Base-by-base conservation (phyloP, 2,797 vertebrate species). In the Amblyraja radiata region DNA sequence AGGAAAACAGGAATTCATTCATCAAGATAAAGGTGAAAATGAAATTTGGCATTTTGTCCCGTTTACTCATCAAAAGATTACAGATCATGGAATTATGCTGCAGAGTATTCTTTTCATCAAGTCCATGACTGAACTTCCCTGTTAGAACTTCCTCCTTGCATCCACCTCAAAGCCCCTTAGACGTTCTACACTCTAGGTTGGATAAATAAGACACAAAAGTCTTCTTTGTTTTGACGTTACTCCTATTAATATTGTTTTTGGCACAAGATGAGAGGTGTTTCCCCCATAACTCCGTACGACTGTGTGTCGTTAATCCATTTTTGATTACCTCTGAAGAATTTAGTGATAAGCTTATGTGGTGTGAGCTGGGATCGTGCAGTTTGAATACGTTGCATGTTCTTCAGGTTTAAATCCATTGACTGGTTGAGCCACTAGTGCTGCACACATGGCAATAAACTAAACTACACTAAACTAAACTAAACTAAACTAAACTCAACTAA, bases 281-380 rank as follows among this genome's bases (percentile, higher is more conserved):
- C 39, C 74, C 21, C 25, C 36, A 28, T 54, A 74, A 74, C 65
- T 39, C 90, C 11, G 28, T 58, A 71, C 68, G 91, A 65, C 88
- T 73, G 88, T 74, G 88, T n/a, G 1, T 68, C 11, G 73, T 91
- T 91, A 91, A 74, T 91, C 90, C 90, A 91, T 46, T 91, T 91
- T 74, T 91, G 18, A 92, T 92, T 92, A 92, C 71, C 10, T 92
- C 39, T 54, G 46, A 92, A 46, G 39, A 54, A 92, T 74, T 92
- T 90, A 39, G 68, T 28, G 90, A 54, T 76, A 28, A 92, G 11
- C 13, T 76, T 74, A 23, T 74, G 11, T 3, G 28, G 11, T 58
- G 90, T 28, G 21, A 39, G 39, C 46, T 36, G 88, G 28, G 58
- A 92, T 5, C 74, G 39, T 92, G 54, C 39, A 54, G 39, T 28